Base-by-base conservation (phyloP, 35 echinoderm and acorn worm genomes). In the Patiria miniata region DNA sequence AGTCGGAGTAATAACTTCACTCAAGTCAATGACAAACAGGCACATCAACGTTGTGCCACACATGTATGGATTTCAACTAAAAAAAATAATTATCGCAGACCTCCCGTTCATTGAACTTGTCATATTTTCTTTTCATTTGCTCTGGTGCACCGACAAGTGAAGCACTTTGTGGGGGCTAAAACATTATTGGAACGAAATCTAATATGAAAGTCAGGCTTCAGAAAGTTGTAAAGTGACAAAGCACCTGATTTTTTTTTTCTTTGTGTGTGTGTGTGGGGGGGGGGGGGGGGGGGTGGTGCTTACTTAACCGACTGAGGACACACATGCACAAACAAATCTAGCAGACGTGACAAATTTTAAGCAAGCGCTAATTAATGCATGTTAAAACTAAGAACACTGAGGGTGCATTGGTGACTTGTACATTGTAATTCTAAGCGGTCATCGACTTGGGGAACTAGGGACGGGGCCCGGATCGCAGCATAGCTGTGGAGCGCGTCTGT, bases 341-440 rank as follows among this genome's bases (percentile, higher is more conserved):
- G 29, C 34, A 34, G 19, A 73, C 65, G 29, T 73, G 65, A 73
- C 65, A 73, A 73, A 73, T 26, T 73, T 73, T 22, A 32, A 32
- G 34, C 26, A 73, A 73, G 65, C 65, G 29, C 65, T 73, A 73
- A 73, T 73, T 73, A 73, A 73, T 73, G 21, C 65, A 73, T 23
- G 14, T 34, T 73, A 73, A 73, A 73, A 12, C 34, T 26, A 30
- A 36, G 5, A 73, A 29, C 14, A 30, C 23, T 14, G 34, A 30
- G 6, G 65, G 65, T 73, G 19, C 29, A 23, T 30, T 26, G 26
- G 26, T 73, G 65, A 18, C 14, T 26, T 36, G n/a, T n/a, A n/a
- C n/a, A n/a, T n/a, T n/a, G 65, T 32, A 73, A 73, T 73, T 73
- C 65, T 73, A 73, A 73, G 65, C 65, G 65, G 65, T 73, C 65